Conservation (phyloP, 2,113 vertebrate genomes). For the Pelecanus crispus region DNA sequence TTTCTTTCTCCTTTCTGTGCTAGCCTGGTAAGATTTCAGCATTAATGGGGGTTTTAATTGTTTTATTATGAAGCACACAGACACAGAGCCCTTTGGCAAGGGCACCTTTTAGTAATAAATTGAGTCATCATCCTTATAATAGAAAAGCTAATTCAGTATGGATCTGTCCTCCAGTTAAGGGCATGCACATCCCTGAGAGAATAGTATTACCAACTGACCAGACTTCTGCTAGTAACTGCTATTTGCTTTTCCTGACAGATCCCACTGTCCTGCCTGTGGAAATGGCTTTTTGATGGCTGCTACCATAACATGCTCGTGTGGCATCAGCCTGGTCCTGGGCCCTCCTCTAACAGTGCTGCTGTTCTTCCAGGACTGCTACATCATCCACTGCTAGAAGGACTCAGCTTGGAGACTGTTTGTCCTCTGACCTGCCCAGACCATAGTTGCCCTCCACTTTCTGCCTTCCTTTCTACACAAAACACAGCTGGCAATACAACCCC, state of each 20-base stretch:
- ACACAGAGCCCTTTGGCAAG: conserved; percentile 28
- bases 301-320: conserved; percentile 27
- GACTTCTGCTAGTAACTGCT: not conserved
- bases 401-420: not conserved
- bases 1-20: not conserved
- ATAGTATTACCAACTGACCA: not conserved
- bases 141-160: conserved; percentile 36
- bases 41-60: not conserved
- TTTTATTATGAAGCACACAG: not conserved
- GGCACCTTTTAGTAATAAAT: conserved; percentile 17
- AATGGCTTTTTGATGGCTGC: conserved; percentile 34
- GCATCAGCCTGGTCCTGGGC: conserved; percentile 42
- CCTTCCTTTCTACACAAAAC: not conserved
- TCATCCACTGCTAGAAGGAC: not conserved
- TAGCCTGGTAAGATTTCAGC: not conserved
- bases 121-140: not conserved
- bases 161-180: not conserved
- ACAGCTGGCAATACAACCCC: not conserved
- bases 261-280: conserved; percentile 16
- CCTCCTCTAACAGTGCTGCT: conserved; percentile 16
- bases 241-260: conserved; percentile 12
- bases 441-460: not conserved
- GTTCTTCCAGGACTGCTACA: conserved; percentile 48
- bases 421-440: not conserved
- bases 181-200: not conserved